Evolutionary conservation across 2,888 invertebrate genomes (phyloP).

Genomic region (Xanthia togata): DNA sequence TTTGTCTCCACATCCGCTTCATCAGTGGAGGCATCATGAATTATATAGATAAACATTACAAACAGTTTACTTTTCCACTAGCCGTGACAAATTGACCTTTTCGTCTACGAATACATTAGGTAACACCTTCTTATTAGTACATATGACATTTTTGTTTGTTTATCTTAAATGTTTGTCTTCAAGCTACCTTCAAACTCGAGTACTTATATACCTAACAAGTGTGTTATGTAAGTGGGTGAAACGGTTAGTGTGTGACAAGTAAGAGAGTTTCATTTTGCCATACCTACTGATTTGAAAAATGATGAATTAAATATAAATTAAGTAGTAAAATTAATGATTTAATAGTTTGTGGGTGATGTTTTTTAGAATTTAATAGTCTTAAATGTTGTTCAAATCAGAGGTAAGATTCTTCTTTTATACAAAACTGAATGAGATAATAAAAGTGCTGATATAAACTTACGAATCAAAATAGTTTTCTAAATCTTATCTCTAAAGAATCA

Average conservation of each 20-base stretch:
- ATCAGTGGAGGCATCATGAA: not conserved
- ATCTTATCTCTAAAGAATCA: not conserved
- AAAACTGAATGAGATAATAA: not conserved
- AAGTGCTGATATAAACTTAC: not conserved
- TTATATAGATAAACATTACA: slow-evolving; percentile 36
- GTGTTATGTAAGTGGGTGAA: slow-evolving; percentile 45
- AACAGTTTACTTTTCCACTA: slow-evolving; percentile 33
- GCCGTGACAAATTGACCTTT: slow-evolving; percentile 57
- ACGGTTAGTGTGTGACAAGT: slow-evolving; percentile 21
- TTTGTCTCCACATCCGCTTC: slow-evolving; percentile 11
- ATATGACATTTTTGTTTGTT: slow-evolving; percentile 58
- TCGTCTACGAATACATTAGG: slow-evolving; percentile 50
- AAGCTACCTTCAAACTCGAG: slow-evolving; percentile 56
- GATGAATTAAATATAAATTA: not conserved
- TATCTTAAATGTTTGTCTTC: slow-evolving; percentile 51
- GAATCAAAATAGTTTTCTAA: not conserved
- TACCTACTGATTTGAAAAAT: not conserved
- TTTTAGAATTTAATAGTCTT: not conserved
- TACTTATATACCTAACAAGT: slow-evolving; percentile 42
- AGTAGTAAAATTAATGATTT: not conserved
- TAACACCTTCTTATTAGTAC: slow-evolving; percentile 56
- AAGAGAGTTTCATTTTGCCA: not conserved
- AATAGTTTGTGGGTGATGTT: not conserved
- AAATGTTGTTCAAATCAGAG: not conserved
- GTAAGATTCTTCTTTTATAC: not conserved